Evolutionary conservation across 53 echinoderm and acorn worm species (phyloP), one percentile per base, ranked within the genome.

Genomic region (Stichopus horrens): DNA sequence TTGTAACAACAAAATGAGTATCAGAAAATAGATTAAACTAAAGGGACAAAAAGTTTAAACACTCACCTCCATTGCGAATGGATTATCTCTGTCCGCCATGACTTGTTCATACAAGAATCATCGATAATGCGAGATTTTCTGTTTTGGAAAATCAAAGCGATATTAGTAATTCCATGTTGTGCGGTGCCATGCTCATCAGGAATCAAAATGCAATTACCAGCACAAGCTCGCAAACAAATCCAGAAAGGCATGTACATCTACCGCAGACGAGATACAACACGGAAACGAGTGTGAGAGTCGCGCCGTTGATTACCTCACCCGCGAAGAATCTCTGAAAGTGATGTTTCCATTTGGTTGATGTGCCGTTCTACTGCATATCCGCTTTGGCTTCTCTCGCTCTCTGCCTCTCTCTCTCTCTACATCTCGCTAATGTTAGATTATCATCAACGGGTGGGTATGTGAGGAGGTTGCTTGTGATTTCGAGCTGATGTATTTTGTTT

Each of bases 41-140:
- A 53, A 55, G 5, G 16, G 53, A 4, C 37, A 54, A 11, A 55
- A 54, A 79, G 2, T 9, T 54, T 7, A 55, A 55, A 11, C n/a
- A 79, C 79, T 53, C 20, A 79, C 79, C 79, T 79, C 79, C 79
- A 79, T 79, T 10, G 79, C 79, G 53, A 79, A 79, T 79, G 79
- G 79, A 79, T 79, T 79, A 53, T 79, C 79, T 79, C 79, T 10
- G 54, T 79, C 79, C 51, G 79, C 79, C 79, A 79, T 79, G 53
- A 55, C 55, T 10, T 16, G n/a, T 13, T 19, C 51, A 79, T 53
- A 53, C 79, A 53, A 79, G 19, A 53, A 79, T 53, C 55, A 55
- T 53, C 19, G 79, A 55, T 13, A 63, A 63, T 16, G 18, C 53
- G 53, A 79, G 79, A 79, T 14, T 53, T 79, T 79, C 13, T 37